Percentiles rank a stretch among this genome's conserved stretches.
These are phyloP conservation scores for Aporophyla lueneburgensis DNA, from an alignment of 2,888 invertebrate species.

Conservation along the genomic window DNA sequence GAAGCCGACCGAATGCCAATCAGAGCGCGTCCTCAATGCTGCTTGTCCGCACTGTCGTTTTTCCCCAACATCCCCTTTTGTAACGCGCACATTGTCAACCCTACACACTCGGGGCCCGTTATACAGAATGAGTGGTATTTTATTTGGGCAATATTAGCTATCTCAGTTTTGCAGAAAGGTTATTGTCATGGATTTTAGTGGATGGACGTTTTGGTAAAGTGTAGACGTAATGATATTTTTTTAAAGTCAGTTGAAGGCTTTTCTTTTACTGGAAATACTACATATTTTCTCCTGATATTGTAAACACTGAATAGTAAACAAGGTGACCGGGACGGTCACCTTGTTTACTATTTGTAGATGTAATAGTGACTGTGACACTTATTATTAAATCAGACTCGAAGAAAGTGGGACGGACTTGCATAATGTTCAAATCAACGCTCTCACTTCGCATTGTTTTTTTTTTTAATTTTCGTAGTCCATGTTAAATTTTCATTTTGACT, in stretches of 20 bases:
- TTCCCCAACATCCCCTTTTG: constrained; percentile 62
- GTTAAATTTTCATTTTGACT: too few relatives aligned
- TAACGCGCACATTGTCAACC: constrained; percentile 55
- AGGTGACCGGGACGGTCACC: too few relatives aligned
- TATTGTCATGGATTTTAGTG: constrained; percentile 48
- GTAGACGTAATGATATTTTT: not conserved
- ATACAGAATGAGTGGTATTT: constrained; percentile 49
- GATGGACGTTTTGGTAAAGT: constrained; percentile 16
- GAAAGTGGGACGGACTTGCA: too few relatives aligned
- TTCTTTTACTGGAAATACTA: not conserved
- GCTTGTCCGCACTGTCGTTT: constrained; percentile 64
- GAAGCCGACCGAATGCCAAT: constrained; percentile 75
- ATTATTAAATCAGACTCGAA: too few relatives aligned
- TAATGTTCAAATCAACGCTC: too few relatives aligned
- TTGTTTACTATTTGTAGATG: too few relatives aligned
- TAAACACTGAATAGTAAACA: too few relatives aligned
- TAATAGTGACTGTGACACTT: too few relatives aligned
- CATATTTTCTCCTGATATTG: too few relatives aligned
- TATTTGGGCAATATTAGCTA: constrained; percentile 52
- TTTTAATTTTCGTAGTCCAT: too few relatives aligned
- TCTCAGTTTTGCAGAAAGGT: constrained; percentile 49
- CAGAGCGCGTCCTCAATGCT: constrained; percentile 74
- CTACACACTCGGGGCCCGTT: constrained; percentile 28
- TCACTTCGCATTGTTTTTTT: too few relatives aligned
- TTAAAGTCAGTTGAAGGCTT: not conserved